Base-by-base conservation (phyloP, 2,113 vertebrate genomes). In the Corythoichthys haematopterus region DNA sequence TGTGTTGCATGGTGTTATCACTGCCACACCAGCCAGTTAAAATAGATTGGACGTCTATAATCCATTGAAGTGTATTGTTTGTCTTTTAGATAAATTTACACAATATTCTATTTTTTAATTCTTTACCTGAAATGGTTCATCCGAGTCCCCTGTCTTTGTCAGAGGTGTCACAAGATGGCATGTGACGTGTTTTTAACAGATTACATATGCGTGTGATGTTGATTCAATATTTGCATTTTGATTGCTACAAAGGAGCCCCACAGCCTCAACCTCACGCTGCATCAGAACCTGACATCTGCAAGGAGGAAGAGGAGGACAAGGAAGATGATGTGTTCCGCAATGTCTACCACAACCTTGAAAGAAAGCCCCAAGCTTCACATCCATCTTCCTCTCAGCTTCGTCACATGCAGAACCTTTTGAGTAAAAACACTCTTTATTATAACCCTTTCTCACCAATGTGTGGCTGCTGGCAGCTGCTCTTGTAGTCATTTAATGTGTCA, bases 371-470 rank as follows among this genome's bases (percentile, higher is more conserved):
- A 10, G 50, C 71, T 77, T 58, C 69, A 48, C 53, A 58, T 70
- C 83, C 73, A 50, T 13, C 63, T 4, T 76, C 80, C 37, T 74
- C 82, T 51, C 66, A 81, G 60, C 40, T 38, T 16, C 16, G 60
- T 75, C 72, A 68, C 1, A 63, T 68, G 35, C 46, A 84, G 52
- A 69, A 63, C 9, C 53, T 67, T 51, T 57, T 82, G 75, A 92
- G 94, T 96, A 93, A 66, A 56, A 3, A 33, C 28, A 1, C 35
- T 52, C 4, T 65, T 66, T 10, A 2, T 36, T 13, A 12, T 43
- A 57, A 60, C 8, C 13, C 52, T 57, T 37, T 37, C 14, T 33
- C 6, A 40, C 6, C 46, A 59, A 3, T 45, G 2, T 53, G 16
- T 52, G 8, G 9, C 12, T n/a, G 2, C 45, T 16, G 47, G 43